A percentile compares a stretch with the other conserved stretches of the same genome.
Evolutionary conservation across 2,888 invertebrate genomes (phyloP).

Genomic region (Hirudinaria manillensis): DNA sequence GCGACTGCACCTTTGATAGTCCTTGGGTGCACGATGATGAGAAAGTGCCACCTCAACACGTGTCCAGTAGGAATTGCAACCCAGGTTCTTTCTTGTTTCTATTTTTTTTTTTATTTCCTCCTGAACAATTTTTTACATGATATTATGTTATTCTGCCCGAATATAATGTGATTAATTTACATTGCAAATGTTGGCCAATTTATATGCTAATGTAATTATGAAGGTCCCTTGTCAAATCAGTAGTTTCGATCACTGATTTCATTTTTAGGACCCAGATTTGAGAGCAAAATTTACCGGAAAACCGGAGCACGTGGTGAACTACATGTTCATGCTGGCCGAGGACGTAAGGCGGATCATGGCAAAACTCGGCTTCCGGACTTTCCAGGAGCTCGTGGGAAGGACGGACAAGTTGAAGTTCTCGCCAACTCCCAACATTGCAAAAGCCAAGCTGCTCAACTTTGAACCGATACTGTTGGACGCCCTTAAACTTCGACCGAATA

Average conservation of each 20-base stretch:
- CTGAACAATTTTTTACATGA: neutral
- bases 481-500: constrained; percentile 77
- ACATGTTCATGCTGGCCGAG: constrained; percentile 92
- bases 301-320: constrained; percentile 95
- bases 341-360: constrained; percentile 90
- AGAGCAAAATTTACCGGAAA: constrained; percentile 93
- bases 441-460: constrained; percentile 79
- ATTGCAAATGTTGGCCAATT: too few species aligned
- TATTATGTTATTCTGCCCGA: neutral
- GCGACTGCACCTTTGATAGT: constrained; percentile 96
- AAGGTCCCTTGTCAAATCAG: neutral
- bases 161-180: neutral
- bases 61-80: constrained; percentile 98
- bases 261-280: constrained; percentile 74
- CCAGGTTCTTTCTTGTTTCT: constrained; percentile 58
- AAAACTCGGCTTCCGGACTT: constrained; percentile 74
- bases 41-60: constrained; percentile 96
- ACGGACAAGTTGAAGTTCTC: constrained; percentile 61
- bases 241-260: too few species aligned
- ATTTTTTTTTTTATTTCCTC: neutral
- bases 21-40: constrained; percentile 99
- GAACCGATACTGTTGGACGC: constrained; percentile 81
- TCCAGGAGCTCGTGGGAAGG: constrained; percentile 73
- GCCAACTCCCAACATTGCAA: constrained; percentile 66
- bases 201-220: neutral